Conservation (phyloP, 1,140 invertebrate species). For the Antheraea mylitta region DNA sequence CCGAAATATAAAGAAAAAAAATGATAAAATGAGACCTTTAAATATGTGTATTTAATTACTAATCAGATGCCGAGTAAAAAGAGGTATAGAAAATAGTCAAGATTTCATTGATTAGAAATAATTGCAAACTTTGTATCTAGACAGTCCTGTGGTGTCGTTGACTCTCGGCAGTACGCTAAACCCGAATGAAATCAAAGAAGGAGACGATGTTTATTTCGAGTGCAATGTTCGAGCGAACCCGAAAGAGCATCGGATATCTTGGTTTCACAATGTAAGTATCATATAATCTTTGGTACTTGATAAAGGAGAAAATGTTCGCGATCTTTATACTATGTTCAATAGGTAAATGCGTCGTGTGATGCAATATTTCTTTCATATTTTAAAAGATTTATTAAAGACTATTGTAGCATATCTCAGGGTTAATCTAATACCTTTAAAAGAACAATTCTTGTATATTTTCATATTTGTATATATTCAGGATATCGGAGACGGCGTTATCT, state of each 20-base stretch:
- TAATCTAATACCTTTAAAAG: too few relatives aligned
- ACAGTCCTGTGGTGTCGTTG: conserved; percentile 91
- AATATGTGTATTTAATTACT: too few relatives aligned
- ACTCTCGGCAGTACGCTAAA: conserved; percentile 91
- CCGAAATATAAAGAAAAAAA: too few relatives aligned
- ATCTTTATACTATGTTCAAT: background rate
- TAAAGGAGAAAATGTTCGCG: background rate
- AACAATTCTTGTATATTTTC: too few relatives aligned
- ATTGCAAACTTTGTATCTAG: conserved; percentile 78
- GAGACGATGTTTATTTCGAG: conserved; percentile 95
- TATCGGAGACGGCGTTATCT: too few relatives aligned
- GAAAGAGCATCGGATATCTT: conserved; percentile 89
- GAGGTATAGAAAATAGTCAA: background rate
- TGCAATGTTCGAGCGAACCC: conserved; percentile 93
- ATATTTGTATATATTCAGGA: too few relatives aligned
- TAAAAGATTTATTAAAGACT: too few relatives aligned
- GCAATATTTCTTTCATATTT: too few relatives aligned
- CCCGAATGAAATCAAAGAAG: conserved; percentile 93
- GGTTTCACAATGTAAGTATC: conserved; percentile 90
- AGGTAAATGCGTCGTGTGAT: too few relatives aligned
- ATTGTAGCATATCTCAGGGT: too few relatives aligned
- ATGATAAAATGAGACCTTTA: too few relatives aligned
- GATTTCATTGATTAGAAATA: conserved; percentile 8
- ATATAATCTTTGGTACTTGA: conserved; percentile 13
- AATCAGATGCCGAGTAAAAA: too few relatives aligned